Base-by-base conservation (phyloP, 1,140 invertebrate genomes). In the Diprion similis region DNA sequence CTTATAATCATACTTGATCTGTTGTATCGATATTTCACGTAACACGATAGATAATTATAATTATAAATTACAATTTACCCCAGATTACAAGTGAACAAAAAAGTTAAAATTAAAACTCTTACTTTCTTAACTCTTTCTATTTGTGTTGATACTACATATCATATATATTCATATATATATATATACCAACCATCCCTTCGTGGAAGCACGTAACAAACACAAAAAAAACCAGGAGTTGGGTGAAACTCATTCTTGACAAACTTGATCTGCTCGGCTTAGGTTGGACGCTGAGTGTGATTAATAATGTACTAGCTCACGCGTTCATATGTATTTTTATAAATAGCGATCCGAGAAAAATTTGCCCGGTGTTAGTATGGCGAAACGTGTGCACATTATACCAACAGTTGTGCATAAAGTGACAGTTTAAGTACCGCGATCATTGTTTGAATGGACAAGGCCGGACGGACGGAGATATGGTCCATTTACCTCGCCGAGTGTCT, bases 381-480 rank as follows among this genome's bases (percentile, higher is more conserved):
- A 19, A 18, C 18, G 18, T 10, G 18, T 68, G 66, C 6, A 68
- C 15, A 13, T 11, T 11, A 68, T 45, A 68, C 51, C 3, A 4
- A 59, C 51, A 59, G 46, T 15, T n/a, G 15, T 70, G 69, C 10
- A 70, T 45, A 37, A 18, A 70, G 46, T 70, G 69, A 70, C 69
- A 70, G 13, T 70, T 70, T 47, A 47, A 70, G 17, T 70, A 24
- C 69, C 10, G 4, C 8, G 19, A 17, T 10, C 13, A 70, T 70
- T 70, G 69, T 70, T 70, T 11, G 13, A 18, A 68, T 15, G 69
- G 19, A 19, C 17, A 37, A 6, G 69, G 6, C 69, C 11, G 46
- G 69, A 47, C 66, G 69, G 46, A 45, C 46, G 69, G 69, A 70
- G 69, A 70, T 46, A 46, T 47, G 69, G 69, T 70, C 46, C 69